Evolutionary conservation across 1,140 invertebrate species (phyloP), one percentile per base, ranked within the genome.

Genomic region (Contarinia nasturtii): DNA sequence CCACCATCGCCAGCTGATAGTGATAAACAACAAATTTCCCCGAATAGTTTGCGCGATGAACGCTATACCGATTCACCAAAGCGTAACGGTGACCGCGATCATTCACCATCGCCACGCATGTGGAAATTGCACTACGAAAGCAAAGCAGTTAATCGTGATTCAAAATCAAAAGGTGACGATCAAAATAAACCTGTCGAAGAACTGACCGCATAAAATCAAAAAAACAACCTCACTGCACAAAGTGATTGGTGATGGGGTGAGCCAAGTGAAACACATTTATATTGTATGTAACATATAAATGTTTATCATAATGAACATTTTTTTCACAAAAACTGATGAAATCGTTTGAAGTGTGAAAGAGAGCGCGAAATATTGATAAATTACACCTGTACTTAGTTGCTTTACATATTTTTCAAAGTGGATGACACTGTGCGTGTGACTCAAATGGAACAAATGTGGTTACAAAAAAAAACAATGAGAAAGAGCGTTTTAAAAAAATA

Each of bases 61-160:
- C 10, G 10, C 3, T 11, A 22, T 3, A 22, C 22, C 21, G 43
- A 43, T 18, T 43, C 41, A 21, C 43, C 43, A 19, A 22, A 44
- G 27, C 43, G 43, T 3, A 44, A 44, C 18, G 43, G 43, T 44
- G 43, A 44, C 22, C 43, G 43, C 10, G 22, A 19, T 14, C 8
- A 12, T 15, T 18, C 43, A n/a, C 43, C 43, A 15, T 44, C 57
- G 21, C 51, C 55, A 33, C 54, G 58, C n/a, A 49, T 64, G 10
- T 64, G 62, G 62, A 61, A 64, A 44, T 55, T 64, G 46, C 62
- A 64, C 49, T 64, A 63, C 53, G 60, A 64, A n/a, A 50, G 62
- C 33, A 63, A 64, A 52, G 46, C 55, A 8, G 52, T 44, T 8
- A 44, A 44, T 44, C 43, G 43, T 18, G 43, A 44, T 15, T 22